Evolutionary conservation across 2,797 vertebrate genomes (phyloP).

Genomic region (Lutra lutra): DNA sequence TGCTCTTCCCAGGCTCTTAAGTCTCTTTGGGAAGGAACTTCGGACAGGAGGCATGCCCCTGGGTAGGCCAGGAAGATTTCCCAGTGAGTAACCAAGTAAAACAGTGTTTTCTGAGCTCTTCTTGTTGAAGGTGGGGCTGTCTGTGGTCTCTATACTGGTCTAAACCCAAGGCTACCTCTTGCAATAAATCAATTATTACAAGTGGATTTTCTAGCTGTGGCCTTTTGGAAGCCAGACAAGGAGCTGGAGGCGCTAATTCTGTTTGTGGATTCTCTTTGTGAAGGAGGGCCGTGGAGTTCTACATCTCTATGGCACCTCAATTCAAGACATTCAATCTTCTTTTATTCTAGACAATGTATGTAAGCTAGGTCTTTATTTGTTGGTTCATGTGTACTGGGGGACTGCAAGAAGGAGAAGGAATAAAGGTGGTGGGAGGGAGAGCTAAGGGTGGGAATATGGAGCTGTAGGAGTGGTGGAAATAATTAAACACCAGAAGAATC

Average conservation of each 20-base stretch:
- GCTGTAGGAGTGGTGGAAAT: not conserved
- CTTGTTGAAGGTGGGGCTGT: not conserved
- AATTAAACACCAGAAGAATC: not conserved
- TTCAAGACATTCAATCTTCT: not conserved
- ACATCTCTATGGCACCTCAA: not conserved
- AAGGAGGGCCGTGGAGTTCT: not conserved
- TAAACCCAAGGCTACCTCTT: constrained; percentile 53
- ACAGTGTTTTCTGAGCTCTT: constrained; percentile 14
- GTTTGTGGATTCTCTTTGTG: not conserved
- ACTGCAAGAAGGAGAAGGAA: not conserved
- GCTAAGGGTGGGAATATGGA: not conserved
- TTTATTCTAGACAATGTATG: not conserved
- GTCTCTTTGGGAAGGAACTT: constrained; percentile 33
- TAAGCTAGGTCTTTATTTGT: not conserved
- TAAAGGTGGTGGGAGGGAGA: not conserved
- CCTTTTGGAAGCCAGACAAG: not conserved
- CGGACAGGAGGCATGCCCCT: not conserved
- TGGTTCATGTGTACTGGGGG: not conserved
- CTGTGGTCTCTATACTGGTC: constrained; percentile 41
- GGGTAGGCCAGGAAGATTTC: constrained; percentile 27
- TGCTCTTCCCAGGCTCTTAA: not conserved
- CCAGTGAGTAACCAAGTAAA: constrained; percentile 49
- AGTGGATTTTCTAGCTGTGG: not conserved
- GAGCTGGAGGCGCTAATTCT: not conserved
- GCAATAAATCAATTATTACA: constrained; percentile 14